Conservation (phyloP, 2,888 invertebrate genomes). For the Leucoptera coffeella region DNA sequence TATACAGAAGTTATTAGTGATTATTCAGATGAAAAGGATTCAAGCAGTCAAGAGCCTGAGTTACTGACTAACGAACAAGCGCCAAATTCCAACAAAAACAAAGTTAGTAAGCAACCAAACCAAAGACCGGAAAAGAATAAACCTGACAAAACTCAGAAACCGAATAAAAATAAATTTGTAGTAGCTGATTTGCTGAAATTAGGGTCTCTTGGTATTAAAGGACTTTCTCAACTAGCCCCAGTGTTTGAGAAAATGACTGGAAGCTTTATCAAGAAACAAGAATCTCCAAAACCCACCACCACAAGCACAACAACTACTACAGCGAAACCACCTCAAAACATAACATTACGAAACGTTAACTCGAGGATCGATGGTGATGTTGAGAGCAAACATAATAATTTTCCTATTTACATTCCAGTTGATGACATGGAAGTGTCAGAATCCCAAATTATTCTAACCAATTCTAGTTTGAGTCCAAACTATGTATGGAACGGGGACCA, state of each 20-base stretch:
- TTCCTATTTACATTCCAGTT: slow-evolving; percentile 75
- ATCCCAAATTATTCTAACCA: slow-evolving; percentile 56
- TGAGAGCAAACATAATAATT: slow-evolving; percentile 32
- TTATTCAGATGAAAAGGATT: slow-evolving; percentile 40
- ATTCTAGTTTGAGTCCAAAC: slow-evolving; percentile 42
- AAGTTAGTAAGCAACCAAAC: slow-evolving; percentile 21
- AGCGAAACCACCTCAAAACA: slow-evolving; percentile 21
- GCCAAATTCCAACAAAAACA: slow-evolving; percentile 22
- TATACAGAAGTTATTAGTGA: slow-evolving; percentile 43
- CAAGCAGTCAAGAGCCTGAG: slow-evolving; percentile 27
- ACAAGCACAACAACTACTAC: slow-evolving; percentile 34
- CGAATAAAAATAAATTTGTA: slow-evolving; percentile 41
- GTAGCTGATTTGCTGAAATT: slow-evolving; percentile 62
- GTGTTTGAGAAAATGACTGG: slow-evolving; percentile 47
- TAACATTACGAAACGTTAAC: slow-evolving; percentile 36
- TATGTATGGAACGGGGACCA: slow-evolving; percentile 41
- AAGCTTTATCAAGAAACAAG: slow-evolving; percentile 39
- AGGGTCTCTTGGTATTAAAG: slow-evolving; percentile 49
- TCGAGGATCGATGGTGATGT: slow-evolving; percentile 36
- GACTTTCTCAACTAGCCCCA: slow-evolving; percentile 33
- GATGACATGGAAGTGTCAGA: slow-evolving; percentile 66
- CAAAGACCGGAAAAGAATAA: slow-evolving; percentile 26
- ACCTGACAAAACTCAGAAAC: slow-evolving; percentile 33
- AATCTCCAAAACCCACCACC: slow-evolving; percentile 17
- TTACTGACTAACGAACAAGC: slow-evolving; percentile 41